phyloP scores from a whole-genome alignment of 2,797 vertebrate genomes.

The Oreortyx pictus region DNA sequence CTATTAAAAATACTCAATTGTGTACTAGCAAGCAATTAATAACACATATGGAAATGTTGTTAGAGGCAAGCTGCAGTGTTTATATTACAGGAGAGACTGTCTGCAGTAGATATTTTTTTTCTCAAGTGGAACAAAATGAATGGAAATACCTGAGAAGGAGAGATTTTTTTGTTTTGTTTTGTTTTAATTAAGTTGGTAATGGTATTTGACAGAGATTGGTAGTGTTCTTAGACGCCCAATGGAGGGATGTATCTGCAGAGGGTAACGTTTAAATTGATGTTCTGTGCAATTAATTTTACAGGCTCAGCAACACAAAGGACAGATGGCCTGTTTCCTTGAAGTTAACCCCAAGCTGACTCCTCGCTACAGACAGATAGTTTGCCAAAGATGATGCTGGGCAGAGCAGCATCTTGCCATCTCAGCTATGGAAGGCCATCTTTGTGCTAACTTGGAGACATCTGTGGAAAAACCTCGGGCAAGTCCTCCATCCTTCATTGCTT shows the following conservation, averaged over 20 bases:
- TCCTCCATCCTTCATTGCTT: slow-evolving; percentile 45
- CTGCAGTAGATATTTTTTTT: not conserved
- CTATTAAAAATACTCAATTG: slow-evolving; percentile 44
- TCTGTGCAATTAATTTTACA: slow-evolving; percentile 28
- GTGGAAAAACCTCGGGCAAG: not conserved
- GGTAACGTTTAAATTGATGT: not conserved
- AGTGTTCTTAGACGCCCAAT: not conserved
- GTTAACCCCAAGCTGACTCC: not conserved
- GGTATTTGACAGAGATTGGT: not conserved
- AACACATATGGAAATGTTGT: not conserved
- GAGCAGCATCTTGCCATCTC: slow-evolving; percentile 3
- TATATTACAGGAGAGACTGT: not conserved
- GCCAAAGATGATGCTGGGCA: slow-evolving; percentile 63
- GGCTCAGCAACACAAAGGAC: not conserved
- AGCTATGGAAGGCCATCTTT: slow-evolving; percentile 68
- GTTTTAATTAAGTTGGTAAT: not conserved
- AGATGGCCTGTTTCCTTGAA: not conserved
- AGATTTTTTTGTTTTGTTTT: not conserved
- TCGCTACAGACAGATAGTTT: not conserved
- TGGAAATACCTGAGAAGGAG: not conserved
- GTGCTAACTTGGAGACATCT: slow-evolving; percentile 20
- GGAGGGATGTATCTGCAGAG: not conserved
- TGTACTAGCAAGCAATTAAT: not conserved
- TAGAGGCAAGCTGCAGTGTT: not conserved
- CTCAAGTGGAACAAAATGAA: not conserved